These are phyloP conservation scores for Macrotis lagotis DNA, from an alignment of 2,113 vertebrate species.

Conservation along the genomic window DNA sequence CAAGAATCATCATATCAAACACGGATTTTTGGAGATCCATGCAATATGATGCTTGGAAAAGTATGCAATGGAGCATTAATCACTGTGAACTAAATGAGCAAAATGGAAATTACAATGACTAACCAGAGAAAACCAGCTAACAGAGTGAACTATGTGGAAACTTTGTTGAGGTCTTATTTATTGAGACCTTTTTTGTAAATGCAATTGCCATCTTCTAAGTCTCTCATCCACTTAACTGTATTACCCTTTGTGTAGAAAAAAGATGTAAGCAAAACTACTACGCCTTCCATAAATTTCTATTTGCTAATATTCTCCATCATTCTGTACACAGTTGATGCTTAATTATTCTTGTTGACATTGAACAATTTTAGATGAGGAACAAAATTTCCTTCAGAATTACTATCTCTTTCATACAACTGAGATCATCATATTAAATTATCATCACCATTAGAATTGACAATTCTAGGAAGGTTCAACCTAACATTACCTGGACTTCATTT, in stretches of 20 bases:
- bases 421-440: conserved; percentile 20
- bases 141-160: background rate
- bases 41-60: background rate
- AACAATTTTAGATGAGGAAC: background rate
- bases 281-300: background rate
- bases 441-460: background rate
- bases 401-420: background rate
- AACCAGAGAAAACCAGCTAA: background rate
- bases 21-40: background rate
- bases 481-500: conserved; percentile 88
- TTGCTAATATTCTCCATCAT: background rate
- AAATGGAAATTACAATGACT: background rate
- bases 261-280: background rate
- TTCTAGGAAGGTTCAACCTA: background rate
- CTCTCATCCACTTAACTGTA: background rate
- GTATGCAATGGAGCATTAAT: background rate
- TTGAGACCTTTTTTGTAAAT: background rate
- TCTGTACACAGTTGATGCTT: background rate
- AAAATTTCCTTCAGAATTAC: background rate
- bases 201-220: background rate
- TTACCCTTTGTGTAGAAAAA: background rate
- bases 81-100: background rate
- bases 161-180: background rate
- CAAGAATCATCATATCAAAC: background rate
- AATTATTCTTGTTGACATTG: background rate